Percentiles rank a stretch among this genome's conserved stretches.
Evolutionary conservation across 92 coral and sea anemone species (phyloP).

Genomic region (Scolanthus callimorphus): DNA sequence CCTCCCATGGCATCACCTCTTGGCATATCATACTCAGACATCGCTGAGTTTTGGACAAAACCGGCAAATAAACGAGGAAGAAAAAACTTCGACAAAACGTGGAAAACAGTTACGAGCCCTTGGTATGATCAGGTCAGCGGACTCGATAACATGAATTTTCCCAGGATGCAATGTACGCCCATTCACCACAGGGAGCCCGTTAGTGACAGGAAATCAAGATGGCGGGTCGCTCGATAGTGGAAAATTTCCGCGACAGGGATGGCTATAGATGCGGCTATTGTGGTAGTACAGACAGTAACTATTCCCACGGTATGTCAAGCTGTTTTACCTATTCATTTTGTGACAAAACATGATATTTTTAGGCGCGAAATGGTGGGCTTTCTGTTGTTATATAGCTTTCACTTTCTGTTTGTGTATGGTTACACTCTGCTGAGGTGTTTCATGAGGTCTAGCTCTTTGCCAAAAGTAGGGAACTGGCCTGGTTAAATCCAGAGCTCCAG

Average conservation of each 20-base stretch:
- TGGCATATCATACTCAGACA: conserved; percentile 80
- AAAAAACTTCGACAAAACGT: background rate
- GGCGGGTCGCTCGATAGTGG: conserved; percentile 61
- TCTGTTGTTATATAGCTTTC: too few relatives aligned
- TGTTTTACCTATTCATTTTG: too few relatives aligned
- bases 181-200: background rate
- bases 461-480: too few relatives aligned
- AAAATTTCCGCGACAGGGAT: conserved; percentile 56
- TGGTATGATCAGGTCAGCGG: too few relatives aligned
- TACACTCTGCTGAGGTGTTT: too few relatives aligned
- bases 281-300: conserved; percentile 50
- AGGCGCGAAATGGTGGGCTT: too few relatives aligned
- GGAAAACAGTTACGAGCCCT: background rate
- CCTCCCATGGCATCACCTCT: conserved; percentile 50
- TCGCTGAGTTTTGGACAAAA: conserved; percentile 12
- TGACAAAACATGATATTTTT: too few relatives aligned
- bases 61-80: background rate
- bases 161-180: too few relatives aligned
- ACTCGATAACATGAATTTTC: too few relatives aligned
- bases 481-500: too few relatives aligned
- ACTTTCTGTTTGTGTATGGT: too few relatives aligned
- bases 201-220: conserved; percentile 14
- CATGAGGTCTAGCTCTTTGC: too few relatives aligned
- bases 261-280: conserved; percentile 96
- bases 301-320: conserved; percentile 86